Conservation (phyloP, 2,888 invertebrate genomes). For the Mactromeris polynyma region DNA sequence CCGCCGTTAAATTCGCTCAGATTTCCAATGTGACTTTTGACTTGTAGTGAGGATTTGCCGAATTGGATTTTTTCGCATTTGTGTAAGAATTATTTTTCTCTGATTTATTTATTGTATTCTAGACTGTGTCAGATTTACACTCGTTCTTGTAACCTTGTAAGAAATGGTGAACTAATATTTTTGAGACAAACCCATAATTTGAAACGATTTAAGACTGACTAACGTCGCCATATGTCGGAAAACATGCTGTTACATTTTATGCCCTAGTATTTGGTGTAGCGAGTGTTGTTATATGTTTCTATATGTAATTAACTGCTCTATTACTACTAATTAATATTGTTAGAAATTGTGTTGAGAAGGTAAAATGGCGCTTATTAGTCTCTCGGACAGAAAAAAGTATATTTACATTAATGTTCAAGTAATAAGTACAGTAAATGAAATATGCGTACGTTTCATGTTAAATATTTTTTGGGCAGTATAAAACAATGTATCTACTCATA, state of each 20-base stretch:
- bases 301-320: not conserved
- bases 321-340: not conserved
- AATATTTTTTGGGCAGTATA: too few relatives aligned
- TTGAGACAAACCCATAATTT: not conserved
- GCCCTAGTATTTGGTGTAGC: not conserved
- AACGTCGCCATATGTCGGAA: not conserved
- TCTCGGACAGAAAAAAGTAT: not conserved
- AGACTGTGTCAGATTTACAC: too few relatives aligned
- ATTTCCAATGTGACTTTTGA: conserved; percentile 42
- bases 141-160: not conserved
- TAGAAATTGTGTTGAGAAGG: not conserved
- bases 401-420: not conserved
- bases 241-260: not conserved
- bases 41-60: conserved; percentile 5
- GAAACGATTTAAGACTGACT: not conserved
- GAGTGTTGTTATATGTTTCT: not conserved
- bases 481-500: too few relatives aligned
- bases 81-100: not conserved
- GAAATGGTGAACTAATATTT: not conserved
- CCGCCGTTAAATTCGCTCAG: conserved; percentile 33
- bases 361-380: not conserved
- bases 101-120: not conserved
- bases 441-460: too few relatives aligned
- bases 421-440: too few relatives aligned
- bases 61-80: conserved; percentile 26